Evolutionary conservation across 2,113 vertebrate species (phyloP), one percentile per base, ranked within the genome.

Genomic region (Stegostoma tigrinum): DNA sequence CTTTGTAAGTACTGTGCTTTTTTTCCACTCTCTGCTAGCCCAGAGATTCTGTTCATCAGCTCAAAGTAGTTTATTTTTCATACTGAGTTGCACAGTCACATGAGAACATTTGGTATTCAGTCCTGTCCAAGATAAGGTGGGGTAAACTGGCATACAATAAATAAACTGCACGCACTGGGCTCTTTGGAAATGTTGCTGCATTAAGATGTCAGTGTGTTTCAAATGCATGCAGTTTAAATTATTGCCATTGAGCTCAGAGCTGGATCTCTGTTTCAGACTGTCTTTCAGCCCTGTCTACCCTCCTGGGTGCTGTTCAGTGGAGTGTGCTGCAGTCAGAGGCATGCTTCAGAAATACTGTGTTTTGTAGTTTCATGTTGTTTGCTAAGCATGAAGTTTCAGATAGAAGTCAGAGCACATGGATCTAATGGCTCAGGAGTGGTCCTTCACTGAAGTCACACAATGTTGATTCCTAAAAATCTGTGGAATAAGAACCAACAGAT

Each of bases 301-400:
- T 67, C 89, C 67, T 45, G 67, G 94, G 94, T 75, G 94, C 27
- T 45, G 52, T 95, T 95, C 67, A 95, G 68, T 14, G 45, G 48
- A 95, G 68, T 34, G 94, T n/a, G 68, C 34, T 95, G 42, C 68
- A 48, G 68, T 72, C 89, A 93, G 89, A 66, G 61, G 34, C 89
- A 17, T n/a, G 14, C 87, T 64, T 14, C 55, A 64, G 52, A 90
- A 52, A 61, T 14, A 4, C 34, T 83, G 80, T 45, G 80, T 93
- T 52, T 24, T 52, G 30, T 89, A 2, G 64, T 91, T 66, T 64
- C 64, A 66, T 42, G 89, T 93, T 34, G 61, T 38, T 21, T 67
- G 61, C 8, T 67, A 6, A 66, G 61, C 89, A 42, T 83, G 89
- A 93, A 67, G n/a, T 19, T 7, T 61, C 89, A 66, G 89, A 5